Conservation (phyloP, 2,797 vertebrate species). For the Chelon labrosus region DNA sequence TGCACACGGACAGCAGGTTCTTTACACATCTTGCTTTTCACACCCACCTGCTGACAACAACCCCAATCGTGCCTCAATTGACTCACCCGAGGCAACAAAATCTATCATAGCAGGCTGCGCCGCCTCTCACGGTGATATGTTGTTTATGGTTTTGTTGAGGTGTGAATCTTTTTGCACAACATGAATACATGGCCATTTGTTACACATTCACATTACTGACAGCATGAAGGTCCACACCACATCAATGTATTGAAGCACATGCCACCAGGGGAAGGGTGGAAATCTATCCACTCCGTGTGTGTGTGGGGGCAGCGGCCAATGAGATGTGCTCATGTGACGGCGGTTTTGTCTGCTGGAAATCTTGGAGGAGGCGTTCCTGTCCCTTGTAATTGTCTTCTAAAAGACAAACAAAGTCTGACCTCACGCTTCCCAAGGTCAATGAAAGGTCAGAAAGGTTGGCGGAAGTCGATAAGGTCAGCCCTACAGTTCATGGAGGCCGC, state of each 20-base stretch:
- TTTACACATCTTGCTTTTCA: slow-evolving; percentile 23
- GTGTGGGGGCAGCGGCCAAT: slow-evolving; percentile 22
- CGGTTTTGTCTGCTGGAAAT: slow-evolving; percentile 34
- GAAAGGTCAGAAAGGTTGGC: slow-evolving; percentile 41
- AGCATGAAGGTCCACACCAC: slow-evolving; percentile 15
- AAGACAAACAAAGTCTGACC: slow-evolving; percentile 29
- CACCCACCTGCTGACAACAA: slow-evolving; percentile 4
- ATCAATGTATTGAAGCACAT: slow-evolving; percentile 35
- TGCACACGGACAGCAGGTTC: slow-evolving; percentile 49
- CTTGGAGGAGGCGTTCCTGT: slow-evolving; percentile 27
- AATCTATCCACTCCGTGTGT: slow-evolving; percentile 3
- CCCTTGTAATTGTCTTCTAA: slow-evolving; percentile 30
- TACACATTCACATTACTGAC: slow-evolving; percentile 62
- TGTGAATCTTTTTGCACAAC: slow-evolving; percentile 25
- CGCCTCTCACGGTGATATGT: slow-evolving; percentile 22
- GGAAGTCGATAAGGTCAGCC: slow-evolving; percentile 16
- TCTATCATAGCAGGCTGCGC: slow-evolving; percentile 20
- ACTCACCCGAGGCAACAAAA: slow-evolving; percentile 23
- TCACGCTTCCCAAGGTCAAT: slow-evolving; percentile 36
- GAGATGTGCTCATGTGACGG: slow-evolving; percentile 37
- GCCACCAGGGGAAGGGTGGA: slow-evolving; percentile 23
- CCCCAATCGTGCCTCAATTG: slow-evolving; percentile 21
- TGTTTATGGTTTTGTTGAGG: slow-evolving; percentile 24
- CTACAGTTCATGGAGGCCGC: slow-evolving; percentile 10
- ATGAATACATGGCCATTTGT: slow-evolving; percentile 46